Base-by-base conservation (phyloP, 2,888 invertebrate genomes). In the Chironomus tentans region DNA sequence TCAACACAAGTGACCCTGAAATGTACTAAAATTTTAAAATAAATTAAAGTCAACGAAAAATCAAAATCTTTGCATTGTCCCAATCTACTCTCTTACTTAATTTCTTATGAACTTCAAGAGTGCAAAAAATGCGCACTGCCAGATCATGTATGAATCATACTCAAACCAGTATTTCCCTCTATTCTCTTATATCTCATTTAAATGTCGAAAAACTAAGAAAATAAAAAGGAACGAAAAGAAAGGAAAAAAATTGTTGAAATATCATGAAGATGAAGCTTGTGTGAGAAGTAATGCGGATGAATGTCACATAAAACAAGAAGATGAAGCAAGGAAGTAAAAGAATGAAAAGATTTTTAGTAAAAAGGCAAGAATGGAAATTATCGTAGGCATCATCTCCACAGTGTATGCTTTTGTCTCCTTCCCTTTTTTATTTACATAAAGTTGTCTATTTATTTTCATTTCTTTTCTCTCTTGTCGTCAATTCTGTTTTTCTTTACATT, bases 341-440 rank as follows among this genome's bases (percentile, higher is more conserved):
- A 74, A 38, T 13, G 21, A 74, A 47, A 71, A 70, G 46, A 73
- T 48, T n/a, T 22, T 22, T 2, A 7, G 65, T 21, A 13, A 24
- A 65, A 22, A 24, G 21, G 65, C 18, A n/a, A 68, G 46, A 46
- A 38, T 22, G 21, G 15, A 48, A 47, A 47, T 47, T 47, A 24
- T 47, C 70, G 21, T 38, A 68, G 68, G 46, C 38, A 38, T 38
- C 38, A 38, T 38, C 38, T 38, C 38, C 38, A 38, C 38, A 38
- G 38, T 38, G 38, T 38, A 38, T 38, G 38, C 38, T 68, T 38
- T 68, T 68, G 28, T 68, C 28, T 68, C 18, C 12, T 21, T 15
- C 15, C 12, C 21, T 70, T 21, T 46, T 70, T n/a, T 56, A 71
- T 71, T 71, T 71, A 71, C 71, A 71, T 71, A 71, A 71, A 71